Base-by-base conservation (phyloP, 2,888 invertebrate species). In the Drosophila flavopinicola region DNA sequence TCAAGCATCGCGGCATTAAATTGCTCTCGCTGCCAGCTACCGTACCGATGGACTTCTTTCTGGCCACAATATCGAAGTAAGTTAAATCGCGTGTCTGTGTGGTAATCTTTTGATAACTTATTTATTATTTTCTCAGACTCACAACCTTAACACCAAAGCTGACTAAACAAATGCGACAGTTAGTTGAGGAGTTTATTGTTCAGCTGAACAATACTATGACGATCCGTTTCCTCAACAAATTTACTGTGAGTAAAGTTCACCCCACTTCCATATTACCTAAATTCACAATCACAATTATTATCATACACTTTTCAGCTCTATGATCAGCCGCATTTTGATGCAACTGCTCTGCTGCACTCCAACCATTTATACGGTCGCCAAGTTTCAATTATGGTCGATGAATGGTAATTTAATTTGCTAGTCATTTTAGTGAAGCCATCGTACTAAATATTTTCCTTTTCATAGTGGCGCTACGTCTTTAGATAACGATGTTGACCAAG, bases 31-130 rank as follows among this genome's bases (percentile, higher is more conserved):
- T 98, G 63, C 98, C 98, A 0, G 98, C 96, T 88, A 94, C 96
- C 39, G 92, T 98, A 54, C 98, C 98, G 17, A 95, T 95, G 52
- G 98, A 98, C 90, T 94, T 98, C 69, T 93, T 96, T 85, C 94
- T 95, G 89, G 97, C 96, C 59, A 95, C 96, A 65, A 94, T 96
- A 75, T 80, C 57, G 90, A 91, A 77, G 78, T 91, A 6, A 74
- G 51, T 30, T 11, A 2, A 24, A 24, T 24, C 9, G 6, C 4
- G 3, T 13, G 9, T 11, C 37, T 10, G 1, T 29, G 1, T 37
- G 3, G 13, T 20, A 20, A 20, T 20, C 1, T 1, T 9, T 7
- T 33, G 6, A 48, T 9, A 29, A n/a, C 1, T 39, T 5, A 10
- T 13, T 23, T 1, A 1, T 2, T 37, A 25, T 15, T n/a, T n/a